Conservation (phyloP, 2,888 invertebrate species). For the Dendrolimus houi region DNA sequence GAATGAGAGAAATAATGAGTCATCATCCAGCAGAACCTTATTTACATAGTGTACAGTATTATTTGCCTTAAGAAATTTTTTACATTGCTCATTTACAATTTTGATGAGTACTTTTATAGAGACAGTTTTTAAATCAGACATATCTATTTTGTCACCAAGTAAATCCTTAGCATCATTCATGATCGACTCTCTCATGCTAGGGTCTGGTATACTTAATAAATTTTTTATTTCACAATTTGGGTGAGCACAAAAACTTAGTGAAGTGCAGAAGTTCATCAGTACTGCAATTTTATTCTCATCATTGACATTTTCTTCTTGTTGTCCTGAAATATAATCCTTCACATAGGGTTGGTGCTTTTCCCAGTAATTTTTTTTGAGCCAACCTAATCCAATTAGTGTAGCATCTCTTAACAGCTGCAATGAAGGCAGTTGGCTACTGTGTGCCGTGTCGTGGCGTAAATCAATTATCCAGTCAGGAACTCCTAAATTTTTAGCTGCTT, state of each 20-base stretch:
- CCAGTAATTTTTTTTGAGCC: conserved; percentile 84
- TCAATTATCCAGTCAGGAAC: conserved; percentile 89
- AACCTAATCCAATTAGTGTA: conserved; percentile 77
- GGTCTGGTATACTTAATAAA: conserved; percentile 48
- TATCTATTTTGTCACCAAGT: conserved; percentile 38
- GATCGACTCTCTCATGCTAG: conserved; percentile 45
- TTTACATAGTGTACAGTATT: conserved; percentile 27
- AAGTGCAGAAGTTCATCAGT: conserved; percentile 50
- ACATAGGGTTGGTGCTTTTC: conserved; percentile 67
- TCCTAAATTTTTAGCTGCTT: conserved; percentile 78
- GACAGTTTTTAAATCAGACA: conserved; percentile 44
- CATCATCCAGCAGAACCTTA: conserved; percentile 42
- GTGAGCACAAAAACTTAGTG: conserved; percentile 54
- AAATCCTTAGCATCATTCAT: conserved; percentile 50
- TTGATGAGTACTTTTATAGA: conserved; percentile 40
- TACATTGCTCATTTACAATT: conserved; percentile 34
- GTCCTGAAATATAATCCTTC: conserved; percentile 51
- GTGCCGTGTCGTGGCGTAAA: conserved; percentile 86
- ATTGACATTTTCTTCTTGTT: conserved; percentile 24
- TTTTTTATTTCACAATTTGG: conserved; percentile 49
- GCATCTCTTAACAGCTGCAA: conserved; percentile 79
- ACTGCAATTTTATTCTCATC: conserved; percentile 40
- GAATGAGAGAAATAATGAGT: conserved; percentile 49
- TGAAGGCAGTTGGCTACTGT: conserved; percentile 81
- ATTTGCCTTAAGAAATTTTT: conserved; percentile 35